These are phyloP conservation scores for Luidia sarsii DNA, from an alignment of 53 echinoderm and acorn worm species.

Conservation along the genomic window DNA sequence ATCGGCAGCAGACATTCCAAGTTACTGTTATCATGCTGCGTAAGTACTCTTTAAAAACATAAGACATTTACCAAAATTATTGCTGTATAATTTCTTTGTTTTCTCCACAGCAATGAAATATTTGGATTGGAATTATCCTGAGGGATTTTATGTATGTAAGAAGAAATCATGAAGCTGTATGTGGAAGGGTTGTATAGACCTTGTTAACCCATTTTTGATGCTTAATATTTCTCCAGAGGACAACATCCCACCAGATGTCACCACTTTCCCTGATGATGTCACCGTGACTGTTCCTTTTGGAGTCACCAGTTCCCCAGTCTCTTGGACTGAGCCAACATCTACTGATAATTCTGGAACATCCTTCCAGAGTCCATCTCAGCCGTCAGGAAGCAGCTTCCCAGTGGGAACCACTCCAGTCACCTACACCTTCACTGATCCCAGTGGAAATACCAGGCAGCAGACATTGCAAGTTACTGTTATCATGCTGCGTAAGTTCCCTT, in stretches of 20 bases:
- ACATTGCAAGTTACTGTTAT: slow-evolving; percentile 44
- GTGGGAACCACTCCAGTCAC: slow-evolving; percentile 60
- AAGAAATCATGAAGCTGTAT: too few relatives aligned
- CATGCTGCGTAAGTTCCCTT: slow-evolving; percentile 28
- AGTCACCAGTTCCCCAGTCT: slow-evolving; percentile 33
- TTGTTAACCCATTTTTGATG: too few relatives aligned
- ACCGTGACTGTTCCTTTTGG: slow-evolving; percentile 57
- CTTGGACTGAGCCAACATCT: slow-evolving; percentile 63
- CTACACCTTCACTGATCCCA: slow-evolving; percentile 64
- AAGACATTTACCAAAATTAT: too few relatives aligned
- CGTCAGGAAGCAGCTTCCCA: slow-evolving; percentile 48
- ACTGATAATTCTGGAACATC: slow-evolving; percentile 48
- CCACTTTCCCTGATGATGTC: slow-evolving; percentile 43
- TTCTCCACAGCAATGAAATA: too few relatives aligned
- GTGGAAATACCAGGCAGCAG: slow-evolving; percentile 50
- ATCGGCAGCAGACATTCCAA: slow-evolving; percentile 21
- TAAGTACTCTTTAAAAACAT: too few relatives aligned
- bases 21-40: slow-evolving; percentile 21
- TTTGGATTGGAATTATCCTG: too few relatives aligned
- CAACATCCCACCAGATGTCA: slow-evolving; percentile 9
- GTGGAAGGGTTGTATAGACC: too few relatives aligned
- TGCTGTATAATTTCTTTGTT: too few relatives aligned
- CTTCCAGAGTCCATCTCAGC: slow-evolving; percentile 7
- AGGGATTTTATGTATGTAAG: too few relatives aligned
- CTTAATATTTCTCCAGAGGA: slow-evolving; percentile 7